Conservation (phyloP, 2,888 invertebrate genomes). For the Saturnia pavonia region DNA sequence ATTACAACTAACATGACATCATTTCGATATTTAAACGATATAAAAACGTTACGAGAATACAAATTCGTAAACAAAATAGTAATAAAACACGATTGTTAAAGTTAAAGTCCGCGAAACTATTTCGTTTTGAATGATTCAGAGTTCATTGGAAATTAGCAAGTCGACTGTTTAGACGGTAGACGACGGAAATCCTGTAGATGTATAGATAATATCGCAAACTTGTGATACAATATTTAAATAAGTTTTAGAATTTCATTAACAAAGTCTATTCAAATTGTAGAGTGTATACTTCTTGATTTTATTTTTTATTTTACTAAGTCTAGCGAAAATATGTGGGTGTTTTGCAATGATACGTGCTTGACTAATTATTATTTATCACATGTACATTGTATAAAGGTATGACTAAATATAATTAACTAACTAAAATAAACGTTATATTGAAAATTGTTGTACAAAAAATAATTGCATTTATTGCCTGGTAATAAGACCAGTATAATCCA, state of each 20-base stretch:
- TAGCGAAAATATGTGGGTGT: not conserved
- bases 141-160: conserved; percentile 64
- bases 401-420: no score
- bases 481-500: no score
- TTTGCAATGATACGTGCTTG: not conserved
- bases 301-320: not conserved
- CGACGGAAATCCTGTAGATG: conserved; percentile 73
- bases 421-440: no score
- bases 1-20: not conserved
- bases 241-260: conserved; percentile 64
- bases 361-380: no score
- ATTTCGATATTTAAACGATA: conserved; percentile 20
- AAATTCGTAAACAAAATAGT: conserved; percentile 23
- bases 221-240: conserved; percentile 74
- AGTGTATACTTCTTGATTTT: not conserved
- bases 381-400: no score
- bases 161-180: conserved; percentile 40
- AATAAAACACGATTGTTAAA: conserved; percentile 18
- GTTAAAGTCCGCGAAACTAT: conserved; percentile 27
- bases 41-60: conserved; percentile 33
- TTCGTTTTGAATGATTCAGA: conserved; percentile 44
- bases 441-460: no score
- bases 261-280: conserved; percentile 41
- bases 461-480: no score
- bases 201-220: conserved; percentile 67